A percentile compares a stretch with the other conserved stretches of the same genome.
Evolutionary conservation across 2,797 vertebrate species (phyloP).

Genomic region (Amniataba percoides): DNA sequence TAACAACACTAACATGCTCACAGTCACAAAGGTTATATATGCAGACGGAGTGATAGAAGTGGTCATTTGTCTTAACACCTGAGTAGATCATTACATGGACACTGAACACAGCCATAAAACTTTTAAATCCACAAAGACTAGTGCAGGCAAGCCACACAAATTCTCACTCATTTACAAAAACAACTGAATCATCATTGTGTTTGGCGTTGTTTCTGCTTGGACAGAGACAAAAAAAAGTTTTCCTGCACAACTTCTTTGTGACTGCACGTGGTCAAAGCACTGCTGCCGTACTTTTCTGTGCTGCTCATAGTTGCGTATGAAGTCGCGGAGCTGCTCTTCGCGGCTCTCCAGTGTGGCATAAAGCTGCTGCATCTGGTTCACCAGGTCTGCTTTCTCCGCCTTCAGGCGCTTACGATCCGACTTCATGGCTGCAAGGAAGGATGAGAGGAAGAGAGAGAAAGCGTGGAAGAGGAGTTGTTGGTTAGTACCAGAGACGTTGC

Average conservation of each 20-base stretch:
- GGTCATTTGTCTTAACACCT: not conserved
- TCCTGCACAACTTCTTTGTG: not conserved
- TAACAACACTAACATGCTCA: not conserved
- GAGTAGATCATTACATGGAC: conserved; percentile 1
- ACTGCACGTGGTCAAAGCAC: not conserved
- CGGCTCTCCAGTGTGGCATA: conserved; percentile 97
- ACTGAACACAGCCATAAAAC: not conserved
- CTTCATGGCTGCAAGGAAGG: conserved; percentile 91
- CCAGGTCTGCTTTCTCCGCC: conserved; percentile 95
- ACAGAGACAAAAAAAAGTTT: too few species aligned
- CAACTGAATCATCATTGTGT: not conserved
- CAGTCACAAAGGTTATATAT: not conserved
- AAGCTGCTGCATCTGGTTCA: conserved; percentile 99
- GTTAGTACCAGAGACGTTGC: not conserved
- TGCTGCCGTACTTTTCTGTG: conserved; percentile 91
- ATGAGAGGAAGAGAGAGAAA: conserved; percentile 12
- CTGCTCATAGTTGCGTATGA: conserved; percentile 98
- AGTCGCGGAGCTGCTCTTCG: conserved; percentile 96
- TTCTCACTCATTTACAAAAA: not conserved
- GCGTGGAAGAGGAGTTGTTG: not conserved
- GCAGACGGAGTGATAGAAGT: not conserved
- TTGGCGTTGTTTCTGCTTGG: not conserved
- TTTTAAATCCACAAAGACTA: conserved; percentile 2
- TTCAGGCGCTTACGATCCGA: conserved; percentile 96
- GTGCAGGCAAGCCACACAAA: not conserved